A percentile compares a stretch with the other conserved stretches of the same genome.
Evolutionary conservation across 2,113 vertebrate genomes (phyloP).

Genomic region (Chionodraco myersi): DNA sequence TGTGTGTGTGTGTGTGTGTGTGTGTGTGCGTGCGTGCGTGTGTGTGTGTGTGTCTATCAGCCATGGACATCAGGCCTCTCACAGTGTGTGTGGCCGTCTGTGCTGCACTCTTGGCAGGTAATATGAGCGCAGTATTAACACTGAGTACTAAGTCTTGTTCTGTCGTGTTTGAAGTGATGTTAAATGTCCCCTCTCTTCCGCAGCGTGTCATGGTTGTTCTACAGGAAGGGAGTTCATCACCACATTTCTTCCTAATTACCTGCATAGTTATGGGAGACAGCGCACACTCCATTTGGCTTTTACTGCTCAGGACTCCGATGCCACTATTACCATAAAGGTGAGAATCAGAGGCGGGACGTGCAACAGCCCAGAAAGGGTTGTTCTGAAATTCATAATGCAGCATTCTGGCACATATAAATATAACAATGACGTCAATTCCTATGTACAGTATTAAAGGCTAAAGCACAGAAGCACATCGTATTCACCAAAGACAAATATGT

Average conservation of each 20-base stretch:
- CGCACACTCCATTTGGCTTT: slow-evolving; percentile 6
- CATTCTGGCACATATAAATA: neutral
- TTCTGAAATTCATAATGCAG: neutral
- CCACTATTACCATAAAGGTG: slow-evolving; percentile 40
- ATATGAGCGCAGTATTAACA: neutral
- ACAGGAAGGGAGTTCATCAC: slow-evolving; percentile 51
- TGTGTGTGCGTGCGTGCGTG: neutral
- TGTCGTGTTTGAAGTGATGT: neutral
- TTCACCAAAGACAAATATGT: too few species aligned
- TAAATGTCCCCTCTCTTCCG: slow-evolving; percentile 1
- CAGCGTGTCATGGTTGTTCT: slow-evolving; percentile 29
- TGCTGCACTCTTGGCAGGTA: slow-evolving; percentile 26
- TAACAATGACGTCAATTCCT: neutral
- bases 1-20: too few species aligned
- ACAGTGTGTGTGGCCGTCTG: slow-evolving; percentile 4
- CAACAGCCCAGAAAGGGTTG: neutral
- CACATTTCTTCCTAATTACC: slow-evolving; percentile 31
- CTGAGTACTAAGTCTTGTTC: neutral
- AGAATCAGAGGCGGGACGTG: neutral
- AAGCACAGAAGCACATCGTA: too few species aligned
- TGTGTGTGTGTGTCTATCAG: neutral
- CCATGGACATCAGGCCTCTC: slow-evolving; percentile 10
- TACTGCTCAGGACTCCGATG: slow-evolving; percentile 7
- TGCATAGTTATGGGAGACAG: rapidly evolving
- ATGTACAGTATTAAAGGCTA: too few species aligned